Evolutionary conservation across 2,797 vertebrate species (phyloP).

Genomic region (Linurgus olivaceus): DNA sequence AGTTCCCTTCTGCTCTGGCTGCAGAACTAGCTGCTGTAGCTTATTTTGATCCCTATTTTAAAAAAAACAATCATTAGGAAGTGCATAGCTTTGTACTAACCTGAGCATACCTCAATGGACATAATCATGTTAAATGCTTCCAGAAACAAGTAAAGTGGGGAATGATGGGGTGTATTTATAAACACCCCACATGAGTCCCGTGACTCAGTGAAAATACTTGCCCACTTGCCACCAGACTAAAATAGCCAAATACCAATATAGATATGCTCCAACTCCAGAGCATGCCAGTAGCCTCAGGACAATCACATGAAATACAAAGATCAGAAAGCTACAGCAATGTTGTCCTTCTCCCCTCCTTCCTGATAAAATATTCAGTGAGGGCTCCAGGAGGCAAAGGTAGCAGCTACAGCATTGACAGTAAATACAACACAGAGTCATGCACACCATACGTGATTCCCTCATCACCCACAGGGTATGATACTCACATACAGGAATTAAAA

Average conservation of each 20-base stretch:
- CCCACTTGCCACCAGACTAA: not conserved
- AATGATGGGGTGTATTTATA: not conserved
- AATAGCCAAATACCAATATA: not conserved
- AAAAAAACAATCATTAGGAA: not conserved
- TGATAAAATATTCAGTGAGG: not conserved
- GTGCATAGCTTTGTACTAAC: not conserved
- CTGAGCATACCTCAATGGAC: not conserved
- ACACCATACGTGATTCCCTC: fast-evolving
- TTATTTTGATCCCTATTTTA: not conserved
- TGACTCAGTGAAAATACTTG: not conserved
- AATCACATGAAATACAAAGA: not conserved
- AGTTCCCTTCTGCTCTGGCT: not conserved
- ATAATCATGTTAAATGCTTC: not conserved
- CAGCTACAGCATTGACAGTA: not conserved
- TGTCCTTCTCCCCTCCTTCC: not conserved
- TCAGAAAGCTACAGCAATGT: not conserved
- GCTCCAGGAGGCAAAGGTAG: not conserved
- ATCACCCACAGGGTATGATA: not conserved
- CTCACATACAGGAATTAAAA: not conserved
- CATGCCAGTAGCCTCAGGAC: not conserved
- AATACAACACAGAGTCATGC: not conserved
- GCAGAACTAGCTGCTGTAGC: not conserved
- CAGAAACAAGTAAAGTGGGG: not conserved
- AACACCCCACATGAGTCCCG: not conserved
- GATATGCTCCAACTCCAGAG: not conserved